Conservation (phyloP, 2,113 vertebrate species). For the Podarcis cretensis region DNA sequence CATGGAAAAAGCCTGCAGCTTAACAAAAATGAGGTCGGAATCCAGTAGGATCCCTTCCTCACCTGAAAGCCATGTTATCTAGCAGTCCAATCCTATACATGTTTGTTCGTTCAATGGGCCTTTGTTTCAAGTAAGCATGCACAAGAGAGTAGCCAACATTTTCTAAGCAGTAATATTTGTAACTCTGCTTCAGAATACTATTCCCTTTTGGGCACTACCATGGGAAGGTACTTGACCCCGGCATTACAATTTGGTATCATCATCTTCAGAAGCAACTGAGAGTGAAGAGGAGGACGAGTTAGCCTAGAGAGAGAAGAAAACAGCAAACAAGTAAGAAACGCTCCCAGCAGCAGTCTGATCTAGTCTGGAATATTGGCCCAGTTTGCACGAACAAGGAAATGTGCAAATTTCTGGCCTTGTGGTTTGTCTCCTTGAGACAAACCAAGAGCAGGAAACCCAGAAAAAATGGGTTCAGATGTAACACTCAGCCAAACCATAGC, state of each 20-base stretch:
- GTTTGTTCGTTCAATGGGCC: neutral
- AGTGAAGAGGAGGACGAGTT: slow-evolving; percentile 70
- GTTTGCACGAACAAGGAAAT: too few species aligned
- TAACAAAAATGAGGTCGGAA: neutral
- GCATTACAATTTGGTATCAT: slow-evolving; percentile 70
- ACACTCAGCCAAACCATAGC: too few species aligned
- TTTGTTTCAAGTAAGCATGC: neutral
- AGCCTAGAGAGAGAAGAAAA: slow-evolving; percentile 58
- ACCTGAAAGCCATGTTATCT: slow-evolving; percentile 10
- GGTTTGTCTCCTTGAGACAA: too few species aligned
- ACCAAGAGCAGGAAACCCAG: too few species aligned
- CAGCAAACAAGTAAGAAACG: neutral
- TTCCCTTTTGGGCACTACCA: slow-evolving; percentile 24
- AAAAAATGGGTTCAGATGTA: too few species aligned
- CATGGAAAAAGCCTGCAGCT: neutral
- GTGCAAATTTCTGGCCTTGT: too few species aligned
- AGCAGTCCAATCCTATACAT: neutral
- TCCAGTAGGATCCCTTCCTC: neutral
- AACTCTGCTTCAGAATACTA: slow-evolving; percentile 17
- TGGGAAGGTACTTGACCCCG: neutral
- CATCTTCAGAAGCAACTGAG: slow-evolving; percentile 61
- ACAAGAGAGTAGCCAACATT: neutral
- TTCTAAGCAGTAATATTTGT: neutral
- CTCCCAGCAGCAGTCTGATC: neutral
- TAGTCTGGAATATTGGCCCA: neutral